A percentile compares a stretch with the other conserved stretches of the same genome.
These are phyloP conservation scores for Mola mola DNA, from an alignment of 2,113 vertebrate genomes.

Conservation along the genomic window DNA sequence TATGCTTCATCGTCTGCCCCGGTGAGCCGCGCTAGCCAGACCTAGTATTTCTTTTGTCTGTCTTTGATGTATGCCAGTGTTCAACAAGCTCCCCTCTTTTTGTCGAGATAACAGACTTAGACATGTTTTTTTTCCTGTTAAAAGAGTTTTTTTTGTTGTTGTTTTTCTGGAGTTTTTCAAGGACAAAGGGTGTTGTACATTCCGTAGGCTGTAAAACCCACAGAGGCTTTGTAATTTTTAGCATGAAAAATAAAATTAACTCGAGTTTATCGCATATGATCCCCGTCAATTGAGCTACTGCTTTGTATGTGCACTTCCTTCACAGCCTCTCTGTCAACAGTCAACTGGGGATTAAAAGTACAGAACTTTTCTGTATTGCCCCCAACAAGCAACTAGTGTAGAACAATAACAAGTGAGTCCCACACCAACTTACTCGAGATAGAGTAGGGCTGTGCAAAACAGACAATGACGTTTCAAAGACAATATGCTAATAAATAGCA, in stretches of 20 bases:
- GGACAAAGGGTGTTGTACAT: too few relatives aligned
- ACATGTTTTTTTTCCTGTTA: background rate
- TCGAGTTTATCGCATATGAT: too few relatives aligned
- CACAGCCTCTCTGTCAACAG: slow-evolving; percentile 22
- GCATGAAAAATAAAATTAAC: too few relatives aligned
- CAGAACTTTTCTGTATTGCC: slow-evolving; percentile 51
- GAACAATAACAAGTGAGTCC: slow-evolving; percentile 72
- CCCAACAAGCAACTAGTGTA: slow-evolving; percentile 41
- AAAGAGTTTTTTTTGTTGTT: background rate
- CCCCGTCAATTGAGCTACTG: slow-evolving; percentile 15
- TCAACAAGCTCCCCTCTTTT: slow-evolving; percentile 72
- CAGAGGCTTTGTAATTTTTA: too few relatives aligned
- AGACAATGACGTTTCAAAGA: slow-evolving; percentile 83
- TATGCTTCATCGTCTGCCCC: slow-evolving; percentile 24
- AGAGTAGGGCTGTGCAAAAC: slow-evolving; percentile 75
- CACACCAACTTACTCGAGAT: slow-evolving; percentile 73
- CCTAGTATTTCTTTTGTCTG: slow-evolving; percentile 43
- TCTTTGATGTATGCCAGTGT: slow-evolving; percentile 74
- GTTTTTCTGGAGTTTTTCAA: too few relatives aligned
- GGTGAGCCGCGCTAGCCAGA: slow-evolving; percentile 29
- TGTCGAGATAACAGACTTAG: slow-evolving; percentile 55
- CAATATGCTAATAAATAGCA: slow-evolving; percentile 85
- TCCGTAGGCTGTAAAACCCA: too few relatives aligned
- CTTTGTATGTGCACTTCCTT: slow-evolving; percentile 12
- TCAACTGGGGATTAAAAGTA: slow-evolving; percentile 13